Evolutionary conservation across 1,140 invertebrate species (phyloP).

Genomic region (Panagrolaimus sp.): DNA sequence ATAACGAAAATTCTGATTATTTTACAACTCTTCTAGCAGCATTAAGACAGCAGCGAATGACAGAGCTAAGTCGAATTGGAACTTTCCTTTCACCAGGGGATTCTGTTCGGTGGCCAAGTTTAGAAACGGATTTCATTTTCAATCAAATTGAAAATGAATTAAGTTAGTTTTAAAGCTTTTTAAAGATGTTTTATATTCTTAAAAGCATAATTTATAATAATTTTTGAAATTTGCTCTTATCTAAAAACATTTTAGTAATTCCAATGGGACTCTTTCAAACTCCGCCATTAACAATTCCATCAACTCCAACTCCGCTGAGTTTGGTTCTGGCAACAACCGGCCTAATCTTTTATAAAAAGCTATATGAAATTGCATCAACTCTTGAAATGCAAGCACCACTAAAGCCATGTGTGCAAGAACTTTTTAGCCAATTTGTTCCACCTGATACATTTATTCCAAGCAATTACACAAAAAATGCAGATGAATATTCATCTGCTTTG

Average conservation of each 20-base stretch:
- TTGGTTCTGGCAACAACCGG: background rate
- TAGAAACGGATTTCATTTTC: background rate
- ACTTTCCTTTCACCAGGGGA: background rate
- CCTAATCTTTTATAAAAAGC: background rate
- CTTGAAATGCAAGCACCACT: background rate
- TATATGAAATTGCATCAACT: background rate
- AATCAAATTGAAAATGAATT: background rate
- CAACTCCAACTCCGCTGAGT: background rate
- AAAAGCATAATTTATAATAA: no score
- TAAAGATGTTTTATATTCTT: no score
- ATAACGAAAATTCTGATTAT: background rate
- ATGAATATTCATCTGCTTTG: background rate
- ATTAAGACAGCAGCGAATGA: background rate
- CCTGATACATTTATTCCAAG: no score
- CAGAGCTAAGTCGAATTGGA: background rate
- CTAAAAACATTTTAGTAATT: conserved; percentile 10
- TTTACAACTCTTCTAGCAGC: background rate
- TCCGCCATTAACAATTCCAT: background rate
- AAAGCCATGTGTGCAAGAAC: background rate
- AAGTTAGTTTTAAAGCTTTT: no score
- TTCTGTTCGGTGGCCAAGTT: background rate
- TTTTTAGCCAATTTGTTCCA: background rate
- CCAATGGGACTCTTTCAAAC: background rate
- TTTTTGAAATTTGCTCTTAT: no score
- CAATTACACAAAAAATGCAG: background rate